These are phyloP conservation scores for Silurus glanis DNA, from an alignment of 2,113 vertebrate genomes.

Conservation along the genomic window DNA sequence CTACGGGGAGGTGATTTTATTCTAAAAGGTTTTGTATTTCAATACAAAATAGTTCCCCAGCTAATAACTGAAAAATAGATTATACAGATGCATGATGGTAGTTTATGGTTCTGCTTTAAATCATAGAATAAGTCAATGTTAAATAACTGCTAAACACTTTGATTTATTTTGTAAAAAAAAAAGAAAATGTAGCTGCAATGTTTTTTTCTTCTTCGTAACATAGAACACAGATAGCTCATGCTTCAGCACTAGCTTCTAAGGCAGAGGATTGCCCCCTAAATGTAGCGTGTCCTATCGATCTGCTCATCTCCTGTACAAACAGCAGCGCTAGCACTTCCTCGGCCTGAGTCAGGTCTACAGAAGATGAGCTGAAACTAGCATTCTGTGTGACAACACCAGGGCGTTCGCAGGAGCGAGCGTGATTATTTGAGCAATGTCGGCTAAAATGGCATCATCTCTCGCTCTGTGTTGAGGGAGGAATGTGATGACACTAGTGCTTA, in stretches of 20 bases:
- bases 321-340: conserved; percentile 69
- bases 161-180: neutral
- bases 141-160: neutral
- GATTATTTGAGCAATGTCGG: conserved; percentile 44
- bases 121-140: neutral
- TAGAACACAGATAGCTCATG: neutral
- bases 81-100: neutral
- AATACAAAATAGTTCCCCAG: too few relatives aligned
- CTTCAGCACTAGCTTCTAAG: conserved; percentile 31
- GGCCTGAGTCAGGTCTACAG: conserved; percentile 73
- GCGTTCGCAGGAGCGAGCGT: conserved; percentile 37
- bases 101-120: neutral
- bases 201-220: neutral
- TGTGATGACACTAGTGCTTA: conserved; percentile 3
- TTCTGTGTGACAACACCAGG: conserved; percentile 59
- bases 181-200: neutral
- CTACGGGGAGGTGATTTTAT: neutral
- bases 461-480: neutral
- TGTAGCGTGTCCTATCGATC: conserved; percentile 75
- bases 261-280: conserved; percentile 49
- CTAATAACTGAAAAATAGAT: too few relatives aligned
- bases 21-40: neutral
- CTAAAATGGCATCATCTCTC: conserved; percentile 42
- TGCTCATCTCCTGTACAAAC: conserved; percentile 64
- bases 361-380: conserved; percentile 63